phyloP scores from a whole-genome alignment of 1,140 invertebrate genomes.

The Telenomus remus region DNA sequence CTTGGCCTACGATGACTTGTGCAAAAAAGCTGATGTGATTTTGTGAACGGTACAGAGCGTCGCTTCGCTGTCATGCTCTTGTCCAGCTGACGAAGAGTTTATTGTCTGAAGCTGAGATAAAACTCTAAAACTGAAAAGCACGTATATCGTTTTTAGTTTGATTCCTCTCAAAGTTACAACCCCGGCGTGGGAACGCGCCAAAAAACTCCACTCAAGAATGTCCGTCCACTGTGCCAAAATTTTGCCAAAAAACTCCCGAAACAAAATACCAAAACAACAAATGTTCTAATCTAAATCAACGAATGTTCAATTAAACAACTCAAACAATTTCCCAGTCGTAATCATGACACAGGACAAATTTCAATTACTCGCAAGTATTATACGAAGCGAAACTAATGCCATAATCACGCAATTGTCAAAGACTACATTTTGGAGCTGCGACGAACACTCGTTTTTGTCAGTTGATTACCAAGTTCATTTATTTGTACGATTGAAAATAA shows the following conservation, averaged over 20 bases:
- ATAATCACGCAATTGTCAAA: slow-evolving; percentile 7
- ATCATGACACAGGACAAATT: slow-evolving; percentile 54
- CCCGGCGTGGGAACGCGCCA: slow-evolving; percentile 24
- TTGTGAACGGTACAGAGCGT: slow-evolving; percentile 44
- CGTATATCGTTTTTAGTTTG: slow-evolving; percentile 49
- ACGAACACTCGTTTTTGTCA: not conserved
- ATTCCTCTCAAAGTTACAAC: slow-evolving; percentile 40
- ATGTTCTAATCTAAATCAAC: no score
- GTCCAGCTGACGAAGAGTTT: slow-evolving; percentile 32
- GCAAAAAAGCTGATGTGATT: slow-evolving; percentile 54
- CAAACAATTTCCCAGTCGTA: no score
- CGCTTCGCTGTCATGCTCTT: slow-evolving; percentile 24
- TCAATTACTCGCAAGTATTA: slow-evolving; percentile 48
- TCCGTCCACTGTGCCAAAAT: no score
- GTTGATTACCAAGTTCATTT: not conserved
- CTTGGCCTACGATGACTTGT: slow-evolving; percentile 52
- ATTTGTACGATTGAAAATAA: not conserved
- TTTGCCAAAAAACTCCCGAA: not conserved
- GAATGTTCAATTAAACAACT: no score
- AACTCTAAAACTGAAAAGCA: slow-evolving; percentile 34
- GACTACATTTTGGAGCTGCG: not conserved
- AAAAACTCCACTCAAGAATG: not conserved
- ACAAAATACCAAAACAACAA: no score
- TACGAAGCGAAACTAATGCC: slow-evolving; percentile 55
- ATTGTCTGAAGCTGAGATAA: slow-evolving; percentile 27